Base-by-base conservation (phyloP, 2,113 vertebrate species). In the Paratilapia polleni region DNA sequence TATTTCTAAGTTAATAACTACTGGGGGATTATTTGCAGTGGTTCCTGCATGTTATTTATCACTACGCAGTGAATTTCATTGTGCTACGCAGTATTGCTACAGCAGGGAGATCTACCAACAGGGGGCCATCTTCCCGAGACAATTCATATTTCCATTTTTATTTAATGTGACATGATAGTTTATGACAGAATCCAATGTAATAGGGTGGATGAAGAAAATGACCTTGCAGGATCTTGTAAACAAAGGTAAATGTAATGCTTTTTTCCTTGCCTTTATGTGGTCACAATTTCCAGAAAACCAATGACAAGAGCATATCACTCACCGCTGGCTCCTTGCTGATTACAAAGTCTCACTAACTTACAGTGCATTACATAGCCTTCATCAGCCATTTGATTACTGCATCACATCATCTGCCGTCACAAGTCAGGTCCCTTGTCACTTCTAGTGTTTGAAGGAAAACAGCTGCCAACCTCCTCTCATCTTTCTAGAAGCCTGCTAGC, bases 1-100 rank as follows among this genome's bases (percentile, higher is more conserved):
- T 90, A 91, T 85, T 90, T 90, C 82, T 77, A 82, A 86, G 56
- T 89, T 90, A 89, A 90, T 89, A 85, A 90, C 82, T 81, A 82
- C 57, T 52, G 70, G 76, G 77, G 78, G 81, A 79, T 84, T 89
- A 91, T 87, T 91, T 87, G 59, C 78, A 64, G 80, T 61, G 77
- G 80, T 81, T 78, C 80, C 78, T 87, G 80, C 83, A 47, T 84
- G 80, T 84, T 87, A 90, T 82, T 80, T 85, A 82, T 84, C 75
- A 61, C 59, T 12, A 34, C 10, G 56, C 62, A 56, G 41, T 52
- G 64, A 80, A 58, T 83, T 89, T 78, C 13, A 82, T 63, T 88
- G 19, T 49, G 80, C 66, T 52, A 9, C 34, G 3, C 22, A 12
- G 8, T 13, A 13, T 8, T 60, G n/a, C 78, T 86, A 41, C 52